Conservation (phyloP, 2,797 vertebrate genomes). For the Taenioides sp. region DNA sequence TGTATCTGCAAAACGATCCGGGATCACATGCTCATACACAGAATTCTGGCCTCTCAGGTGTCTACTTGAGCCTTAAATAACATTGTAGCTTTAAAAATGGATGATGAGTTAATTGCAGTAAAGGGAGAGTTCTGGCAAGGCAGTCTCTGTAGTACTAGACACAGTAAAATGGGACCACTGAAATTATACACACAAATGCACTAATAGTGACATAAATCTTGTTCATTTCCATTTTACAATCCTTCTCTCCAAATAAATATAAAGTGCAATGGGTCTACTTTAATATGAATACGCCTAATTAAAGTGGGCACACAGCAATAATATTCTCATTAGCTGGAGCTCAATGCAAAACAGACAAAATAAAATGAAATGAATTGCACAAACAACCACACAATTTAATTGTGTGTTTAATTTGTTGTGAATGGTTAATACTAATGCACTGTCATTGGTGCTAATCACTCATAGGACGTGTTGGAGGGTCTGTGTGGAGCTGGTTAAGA, state of each 20-base stretch:
- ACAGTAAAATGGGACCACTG: constrained; percentile 39
- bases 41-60: constrained; percentile 72
- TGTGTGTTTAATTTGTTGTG: not conserved
- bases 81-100: constrained; percentile 69
- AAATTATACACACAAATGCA: constrained; percentile 19
- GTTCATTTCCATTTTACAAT: constrained; percentile 37
- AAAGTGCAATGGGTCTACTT: not conserved
- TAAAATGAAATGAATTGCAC: constrained; percentile 11
- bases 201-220: constrained; percentile 63
- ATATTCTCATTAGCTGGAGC: not conserved
- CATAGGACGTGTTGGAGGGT: constrained; percentile 14
- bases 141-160: constrained; percentile 20
- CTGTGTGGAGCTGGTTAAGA: constrained; percentile 37
- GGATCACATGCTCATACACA: constrained; percentile 71
- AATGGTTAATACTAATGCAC: not conserved
- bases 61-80: constrained; percentile 71
- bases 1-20: constrained; percentile 68
- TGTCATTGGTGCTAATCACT: constrained; percentile 18
- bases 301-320: constrained; percentile 1
- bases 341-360: constrained; percentile 8
- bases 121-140: constrained; percentile 43
- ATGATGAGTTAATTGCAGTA: constrained; percentile 72
- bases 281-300: constrained; percentile 9
- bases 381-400: not conserved
- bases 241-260: constrained; percentile 62